phyloP scores from a whole-genome alignment of 2,113 vertebrate species.

The Cyanoderma ruficeps region DNA sequence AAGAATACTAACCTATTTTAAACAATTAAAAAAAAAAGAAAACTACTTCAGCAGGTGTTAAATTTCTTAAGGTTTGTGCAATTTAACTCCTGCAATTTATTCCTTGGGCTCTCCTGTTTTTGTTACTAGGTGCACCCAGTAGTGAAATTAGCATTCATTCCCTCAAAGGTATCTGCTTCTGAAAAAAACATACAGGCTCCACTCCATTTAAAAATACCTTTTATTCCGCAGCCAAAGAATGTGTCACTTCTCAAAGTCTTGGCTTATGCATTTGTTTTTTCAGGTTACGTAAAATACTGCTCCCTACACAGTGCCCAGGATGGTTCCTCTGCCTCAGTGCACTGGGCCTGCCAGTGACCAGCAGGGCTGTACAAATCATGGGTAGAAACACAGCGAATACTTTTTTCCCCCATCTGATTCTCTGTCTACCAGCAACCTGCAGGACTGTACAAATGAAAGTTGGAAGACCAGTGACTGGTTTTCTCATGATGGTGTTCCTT shows the following conservation, averaged over 20 bases:
- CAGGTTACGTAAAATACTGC: slow-evolving; percentile 8
- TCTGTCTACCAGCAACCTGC: background rate
- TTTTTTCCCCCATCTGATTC: background rate
- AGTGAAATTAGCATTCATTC: background rate
- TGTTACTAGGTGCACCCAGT: background rate
- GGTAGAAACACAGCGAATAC: background rate
- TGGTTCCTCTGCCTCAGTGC: background rate
- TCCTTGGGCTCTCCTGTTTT: background rate
- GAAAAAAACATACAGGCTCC: background rate
- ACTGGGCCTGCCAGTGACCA: background rate
- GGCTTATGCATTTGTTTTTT: background rate
- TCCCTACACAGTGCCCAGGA: background rate
- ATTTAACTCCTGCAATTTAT: background rate
- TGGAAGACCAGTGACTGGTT: background rate
- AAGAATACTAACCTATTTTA: background rate
- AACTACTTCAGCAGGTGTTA: background rate
- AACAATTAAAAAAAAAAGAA: background rate
- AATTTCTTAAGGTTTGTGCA: background rate
- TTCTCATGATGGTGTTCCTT: background rate
- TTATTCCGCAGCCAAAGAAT: background rate
- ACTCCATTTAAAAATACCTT: background rate
- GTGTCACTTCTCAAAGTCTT: slow-evolving; percentile 16
- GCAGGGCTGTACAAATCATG: background rate
- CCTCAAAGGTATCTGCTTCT: background rate
- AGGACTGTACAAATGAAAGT: background rate